Evolutionary conservation across 2,888 invertebrate genomes (phyloP), one percentile per base, ranked within the genome.

Genomic region (Lathronympha strigana): DNA sequence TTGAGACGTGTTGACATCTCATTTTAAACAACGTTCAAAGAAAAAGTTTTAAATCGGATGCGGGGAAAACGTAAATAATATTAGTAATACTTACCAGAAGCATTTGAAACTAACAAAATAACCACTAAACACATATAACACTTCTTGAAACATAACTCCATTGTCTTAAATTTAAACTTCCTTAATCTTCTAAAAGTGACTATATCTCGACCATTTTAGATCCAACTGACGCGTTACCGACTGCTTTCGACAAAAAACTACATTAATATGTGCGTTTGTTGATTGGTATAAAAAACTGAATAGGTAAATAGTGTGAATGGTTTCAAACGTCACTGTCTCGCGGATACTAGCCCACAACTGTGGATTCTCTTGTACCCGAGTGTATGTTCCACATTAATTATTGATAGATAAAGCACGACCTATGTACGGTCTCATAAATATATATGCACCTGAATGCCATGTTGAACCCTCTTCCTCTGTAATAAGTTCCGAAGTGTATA

Each of bases 251-350:
- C 21, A 19, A 53, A 66, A 66, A 66, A 61, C 60, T 54, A 53
- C 60, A 61, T 66, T 54, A 49, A 61, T 66, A 61, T 66, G 58
- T 57, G 36, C 31, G 40, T 40, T 47, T 66, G 47, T 49, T 49
- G 55, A 36, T 17, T 45, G n/a, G 31, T n/a, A 45, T 31, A 61
- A 64, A 64, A 63, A 63, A 58, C 33, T 19, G 19, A 11, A 19
- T 43, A 6, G 31, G 61, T 61, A 61, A 61, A 66, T 61, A 58
- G 19, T 45, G 49, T 23, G 55, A 49, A 5, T 58, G 28, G 28
- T 51, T 58, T 13, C 43, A 4, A 36, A 45, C 64, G 64, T 64
- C 53, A 64, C 49, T 33, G 28, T 47, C 28, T 19, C 17, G 2
- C 25, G 17, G n/a, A 60, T 11, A 64, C 58, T 64, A 64, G 51